Evolutionary conservation across 2,113 vertebrate genomes (phyloP), one percentile per base, ranked within the genome.

Genomic region (Anolis sagrei): DNA sequence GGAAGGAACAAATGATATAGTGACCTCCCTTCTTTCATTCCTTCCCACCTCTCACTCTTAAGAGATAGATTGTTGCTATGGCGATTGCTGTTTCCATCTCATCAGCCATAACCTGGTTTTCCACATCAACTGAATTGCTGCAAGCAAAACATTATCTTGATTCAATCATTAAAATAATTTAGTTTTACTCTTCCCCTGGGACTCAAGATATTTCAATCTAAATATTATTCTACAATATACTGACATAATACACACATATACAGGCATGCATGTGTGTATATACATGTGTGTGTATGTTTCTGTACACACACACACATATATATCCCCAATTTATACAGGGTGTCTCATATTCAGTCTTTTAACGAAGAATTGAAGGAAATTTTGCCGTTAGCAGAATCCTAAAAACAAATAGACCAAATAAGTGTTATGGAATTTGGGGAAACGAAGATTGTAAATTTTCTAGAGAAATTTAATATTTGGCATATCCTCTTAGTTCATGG

Each of bases 31-130:
- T 68, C 94, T 13, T 68, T 68, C 94, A 11, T 58, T 16, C 54
- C 54, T 18, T 18, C 54, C 90, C 92, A 3, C 91, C 27, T 90
- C 82, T 90, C 92, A 86, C 91, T 95, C 92, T 95, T 93, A 94
- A 97, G 95, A 95, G 95, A 95, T 95, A 94, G 94, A 91, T 93
- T 91, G 97, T 98, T 98, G 88, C 97, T 96, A 96, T 97, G 96
- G 97, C 94, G 95, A 98, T 96, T 48, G 88, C 92, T 96, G 96
- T 93, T 94, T 95, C 96, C 96, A 86, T 93, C 93, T 92, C 97
- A 96, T 96, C 96, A 96, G 90, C 95, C 94, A 93, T 96, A 96
- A 96, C 96, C 96, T 95, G 95, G 95, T 97, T 97, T 97, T 96
- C 93, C 95, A 95, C 96, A 96, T 96, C 93, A 96, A 90, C 86